Evolutionary conservation across 2,113 vertebrate genomes (phyloP), one percentile per base, ranked within the genome.

Genomic region (Martes martes): DNA sequence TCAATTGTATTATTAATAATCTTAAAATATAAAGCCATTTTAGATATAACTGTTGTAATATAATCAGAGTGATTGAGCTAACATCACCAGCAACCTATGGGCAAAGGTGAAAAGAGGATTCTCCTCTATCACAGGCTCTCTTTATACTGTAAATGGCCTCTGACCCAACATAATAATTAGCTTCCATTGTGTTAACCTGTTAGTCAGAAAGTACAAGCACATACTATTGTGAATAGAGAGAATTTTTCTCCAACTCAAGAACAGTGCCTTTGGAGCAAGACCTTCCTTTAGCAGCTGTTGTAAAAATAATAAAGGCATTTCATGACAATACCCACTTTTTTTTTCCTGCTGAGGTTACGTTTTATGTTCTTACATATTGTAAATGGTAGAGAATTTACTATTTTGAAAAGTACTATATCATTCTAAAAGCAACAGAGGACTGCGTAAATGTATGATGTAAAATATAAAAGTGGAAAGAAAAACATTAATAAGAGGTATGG

Each of bases 331-430:
- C 0, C 4, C 36, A 31, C 36, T 36, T 96, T 92, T 89, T 96
- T 83, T 95, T 63, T 97, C 92, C 36, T 96, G 31, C 80, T 15
- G 50, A 91, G 4, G 13, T 5, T 93, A 98, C 91, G 26, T 80
- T 95, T 97, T 83, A 97, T 45, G 47, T 95, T 97, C 89, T 97
- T 94, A 94, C 7, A 61, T 91, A n/a, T 86, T 98, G 91, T 96
- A 83, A 88, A 69, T 97, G 89, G 79, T 94, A 79, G 81, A 91
- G 28, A 97, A 96, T 95, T 97, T 94, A 88, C 82, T 92, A 19
- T 97, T 95, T 94, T 93, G 52, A 95, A 98, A 84, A 95, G 13
- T 39, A 79, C 89, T 96, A 23, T 86, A 85, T 90, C 16, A 73
- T 96, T 81, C 91, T 82, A 69, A 85, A 97, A 96, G 92, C 73